A percentile compares a stretch with the other conserved stretches of the same genome.
Evolutionary conservation across 2,113 vertebrate genomes (phyloP).

Genomic region (Piaya cayana): DNA sequence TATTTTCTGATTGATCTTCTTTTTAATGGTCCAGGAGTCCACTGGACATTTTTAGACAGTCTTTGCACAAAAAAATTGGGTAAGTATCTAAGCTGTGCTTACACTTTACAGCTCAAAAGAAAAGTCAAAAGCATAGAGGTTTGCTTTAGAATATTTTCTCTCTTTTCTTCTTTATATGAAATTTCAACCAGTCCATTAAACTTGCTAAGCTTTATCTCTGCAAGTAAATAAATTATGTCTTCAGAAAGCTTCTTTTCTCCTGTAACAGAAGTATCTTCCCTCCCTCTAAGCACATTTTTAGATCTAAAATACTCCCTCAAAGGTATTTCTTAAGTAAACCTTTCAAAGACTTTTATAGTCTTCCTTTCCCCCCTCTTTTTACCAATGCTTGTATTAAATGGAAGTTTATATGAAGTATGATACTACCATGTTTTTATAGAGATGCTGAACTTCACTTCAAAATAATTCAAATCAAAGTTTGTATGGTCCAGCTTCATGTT

Average conservation of each 20-base stretch:
- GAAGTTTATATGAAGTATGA: background rate
- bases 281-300: background rate
- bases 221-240: background rate
- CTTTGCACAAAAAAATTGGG: background rate
- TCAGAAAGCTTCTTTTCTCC: background rate
- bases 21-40: background rate
- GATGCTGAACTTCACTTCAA: background rate
- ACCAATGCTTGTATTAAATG: background rate
- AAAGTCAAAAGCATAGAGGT: background rate
- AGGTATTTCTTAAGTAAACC: constrained; percentile 19
- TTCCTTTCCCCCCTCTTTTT: background rate
- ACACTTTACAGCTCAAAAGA: background rate
- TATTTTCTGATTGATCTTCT: background rate
- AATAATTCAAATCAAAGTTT: background rate
- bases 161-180: background rate
- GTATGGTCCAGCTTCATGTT: background rate
- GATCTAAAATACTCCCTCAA: background rate
- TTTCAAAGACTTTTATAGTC: background rate
- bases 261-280: background rate
- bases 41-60: background rate
- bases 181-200: background rate
- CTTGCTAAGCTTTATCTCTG: background rate
- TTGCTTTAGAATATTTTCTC: background rate
- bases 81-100: background rate
- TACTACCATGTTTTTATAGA: background rate